Percentiles rank a stretch among this genome's conserved stretches.
These are phyloP conservation scores for Micrastur ruficollis DNA, from an alignment of 2,797 vertebrate genomes.

Conservation along the genomic window DNA sequence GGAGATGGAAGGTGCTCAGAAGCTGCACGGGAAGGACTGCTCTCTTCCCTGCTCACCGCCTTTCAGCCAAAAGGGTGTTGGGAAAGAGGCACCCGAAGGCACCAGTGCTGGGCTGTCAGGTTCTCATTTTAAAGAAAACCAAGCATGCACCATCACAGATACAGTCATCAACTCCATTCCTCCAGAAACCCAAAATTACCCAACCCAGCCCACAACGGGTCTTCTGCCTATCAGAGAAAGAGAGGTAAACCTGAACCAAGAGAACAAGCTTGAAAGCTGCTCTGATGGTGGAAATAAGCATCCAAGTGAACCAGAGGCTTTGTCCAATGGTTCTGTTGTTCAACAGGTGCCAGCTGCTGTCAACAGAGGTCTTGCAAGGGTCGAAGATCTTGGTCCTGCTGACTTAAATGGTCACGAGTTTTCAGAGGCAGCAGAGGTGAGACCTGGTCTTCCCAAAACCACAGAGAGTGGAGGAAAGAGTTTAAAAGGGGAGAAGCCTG, in stretches of 20 bases:
- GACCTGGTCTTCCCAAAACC: neutral
- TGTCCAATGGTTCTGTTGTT: neutral
- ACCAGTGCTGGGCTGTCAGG: constrained; percentile 31
- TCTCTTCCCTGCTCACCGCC: neutral
- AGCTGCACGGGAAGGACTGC: neutral
- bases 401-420: neutral
- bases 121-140: constrained; percentile 35
- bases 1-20: neutral
- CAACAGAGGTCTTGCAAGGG: neutral
- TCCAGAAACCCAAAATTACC: constrained; percentile 52
- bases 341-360: neutral
- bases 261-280: neutral
- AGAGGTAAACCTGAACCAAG: neutral
- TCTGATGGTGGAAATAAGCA: neutral
- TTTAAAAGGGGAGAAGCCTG: neutral
- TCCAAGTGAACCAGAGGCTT: neutral
- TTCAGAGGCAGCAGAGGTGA: neutral
- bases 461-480: neutral
- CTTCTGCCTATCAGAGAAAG: constrained; percentile 35
- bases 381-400: neutral
- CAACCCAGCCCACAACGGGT: constrained; percentile 15
- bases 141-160: neutral
- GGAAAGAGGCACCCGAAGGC: neutral
- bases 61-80: neutral
- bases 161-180: neutral